Base-by-base conservation (phyloP, 2,113 vertebrate species). In the Barnardius zonarius region DNA sequence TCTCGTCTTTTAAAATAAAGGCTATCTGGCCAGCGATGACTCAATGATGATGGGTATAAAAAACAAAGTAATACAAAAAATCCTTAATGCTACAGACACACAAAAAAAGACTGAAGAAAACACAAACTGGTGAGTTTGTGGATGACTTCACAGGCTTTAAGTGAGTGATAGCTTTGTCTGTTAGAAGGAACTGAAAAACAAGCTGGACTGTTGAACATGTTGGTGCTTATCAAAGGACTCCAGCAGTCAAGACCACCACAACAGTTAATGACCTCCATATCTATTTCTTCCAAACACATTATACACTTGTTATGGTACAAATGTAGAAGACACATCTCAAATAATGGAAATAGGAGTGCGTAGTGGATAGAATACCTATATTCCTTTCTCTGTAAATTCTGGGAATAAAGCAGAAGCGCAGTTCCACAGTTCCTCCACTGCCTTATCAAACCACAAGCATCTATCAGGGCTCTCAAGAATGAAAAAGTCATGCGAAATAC, bases 81-180 rank as follows among this genome's bases (percentile, higher is more conserved):
- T 5, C 55, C 61, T 55, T 77, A 13, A 33, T 35, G n/a, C 30
- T 51, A 17, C 20, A 81, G 51, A 35, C 18, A 35, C 6, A 67
- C 22, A 4, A 1, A 17, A 43, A 49, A 9, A 43, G 14, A 3
- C 63, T n/a, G 27, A 43, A 4, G 10, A 73, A 73, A 69, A 28
- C 12, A 4, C 14, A 31, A 28, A 33, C 18, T 0, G 1, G 22
- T 55, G 66, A 5, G 18, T 70, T 62, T 86, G 30, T 35, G 30
- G 37, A 17, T 67, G 62, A 62, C 46, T 49, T 30, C 49, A 66
- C 16, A 13, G 48, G 52, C 6, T 49, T 25, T 14, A 37, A 62
- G 57, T 8, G 20, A 8, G 7, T 12, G 27, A 63, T 33, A 3
- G 2, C 18, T 62, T 70, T 1, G 1, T 31, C 25, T 43, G 1